A percentile compares a stretch with the other conserved stretches of the same genome.
Conservation (phyloP, 1,140 invertebrate species). For the Penaeus indicus region DNA sequence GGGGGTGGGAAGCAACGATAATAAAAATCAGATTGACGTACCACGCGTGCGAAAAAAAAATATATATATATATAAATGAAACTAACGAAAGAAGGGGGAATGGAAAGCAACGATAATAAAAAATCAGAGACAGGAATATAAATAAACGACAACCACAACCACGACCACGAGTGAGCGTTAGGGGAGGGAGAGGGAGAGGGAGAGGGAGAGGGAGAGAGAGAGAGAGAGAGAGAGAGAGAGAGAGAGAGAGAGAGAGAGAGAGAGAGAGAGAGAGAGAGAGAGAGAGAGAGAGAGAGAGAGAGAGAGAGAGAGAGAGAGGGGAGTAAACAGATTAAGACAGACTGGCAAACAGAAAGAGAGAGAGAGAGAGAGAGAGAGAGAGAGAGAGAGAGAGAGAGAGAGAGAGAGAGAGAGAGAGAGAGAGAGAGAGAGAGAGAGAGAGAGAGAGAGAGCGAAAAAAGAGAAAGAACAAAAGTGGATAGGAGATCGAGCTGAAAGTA, state of each 20-base stretch:
- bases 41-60: too few species aligned
- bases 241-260: conserved; percentile 23
- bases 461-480: background rate
- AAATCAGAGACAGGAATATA: too few species aligned
- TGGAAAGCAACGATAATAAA: too few species aligned
- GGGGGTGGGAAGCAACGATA: too few species aligned
- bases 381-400: background rate
- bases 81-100: too few species aligned
- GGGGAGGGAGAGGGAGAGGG: background rate
- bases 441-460: background rate
- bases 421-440: conserved; percentile 9
- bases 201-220: background rate
- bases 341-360: background rate
- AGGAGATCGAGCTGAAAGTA: too few species aligned
- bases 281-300: conserved; percentile 30
- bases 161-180: background rate
- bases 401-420: conserved; percentile 28
- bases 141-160: too few species aligned
- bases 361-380: conserved; percentile 1
- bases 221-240: background rate
- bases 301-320: conserved; percentile 9
- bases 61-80: too few species aligned
- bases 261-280: conserved; percentile 4
- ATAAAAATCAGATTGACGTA: too few species aligned
- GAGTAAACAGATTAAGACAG: background rate